Base-by-base conservation (phyloP, 2,797 vertebrate genomes). In the Sebastes taczanowskii region DNA sequence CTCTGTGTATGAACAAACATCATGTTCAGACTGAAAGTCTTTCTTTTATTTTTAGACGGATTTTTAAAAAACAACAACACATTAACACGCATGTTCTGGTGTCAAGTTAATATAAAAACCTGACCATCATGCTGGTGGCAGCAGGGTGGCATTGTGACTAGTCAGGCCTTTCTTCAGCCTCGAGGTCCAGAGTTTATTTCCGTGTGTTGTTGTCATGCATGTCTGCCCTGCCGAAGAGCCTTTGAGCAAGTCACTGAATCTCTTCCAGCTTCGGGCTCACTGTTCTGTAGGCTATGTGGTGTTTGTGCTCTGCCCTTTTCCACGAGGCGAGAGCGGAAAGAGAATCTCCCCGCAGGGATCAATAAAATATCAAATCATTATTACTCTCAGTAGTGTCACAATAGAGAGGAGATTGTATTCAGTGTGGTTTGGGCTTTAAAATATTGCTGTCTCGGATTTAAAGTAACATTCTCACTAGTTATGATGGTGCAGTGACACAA, bases 221-320 rank as follows among this genome's bases (percentile, higher is more conserved):
- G 69, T 63, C 74, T 65, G 29, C 23, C 6, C 35, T 65, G 64
- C 63, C 42, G 59, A 65, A 52, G 74, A 68, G 55, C 71, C 83
- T 69, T 56, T 71, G 74, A 85, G 84, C 84, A 71, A 85, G 34
- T 49, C 6, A 6, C 23, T 25, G 5, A 71, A 66, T 75, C 62
- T 34, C 74, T 1, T 3, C 42, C 46, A 60, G 70, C 32, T 67
- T 49, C 32, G 23, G 60, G 27, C 25, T 71, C 18, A 27, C 66
- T 69, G 38, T 78, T 85, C 42, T 59, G 58, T 20, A n/a, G 49
- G 20, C 18, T 53, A 16, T 61, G 67, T 85, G 72, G 70, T 52
- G 64, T 87, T 76, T 73, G 70, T 70, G 66, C 61, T 66, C 59
- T 84, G 77, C 84, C 85, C 90, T 89, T 91, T 86, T 78, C 59